Evolutionary conservation across 2,888 invertebrate genomes (phyloP).

Genomic region (Acrobasis suavella): DNA sequence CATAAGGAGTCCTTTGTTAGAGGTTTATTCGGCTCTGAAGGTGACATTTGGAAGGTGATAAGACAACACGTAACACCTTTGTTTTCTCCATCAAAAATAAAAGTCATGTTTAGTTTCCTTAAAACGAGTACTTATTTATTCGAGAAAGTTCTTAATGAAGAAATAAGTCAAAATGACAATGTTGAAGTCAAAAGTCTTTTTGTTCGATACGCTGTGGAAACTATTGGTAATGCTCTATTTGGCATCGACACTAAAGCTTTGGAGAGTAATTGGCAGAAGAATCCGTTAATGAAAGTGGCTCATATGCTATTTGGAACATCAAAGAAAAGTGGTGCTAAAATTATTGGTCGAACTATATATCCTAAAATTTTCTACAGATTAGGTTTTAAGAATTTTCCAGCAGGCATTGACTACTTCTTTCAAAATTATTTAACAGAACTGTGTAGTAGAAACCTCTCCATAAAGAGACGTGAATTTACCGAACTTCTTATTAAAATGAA

Average conservation of each 20-base stretch:
- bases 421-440: slow-evolving; percentile 40
- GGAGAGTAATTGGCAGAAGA: slow-evolving; percentile 38
- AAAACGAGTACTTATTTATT: slow-evolving; percentile 45
- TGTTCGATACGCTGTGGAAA: slow-evolving; percentile 33
- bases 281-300: slow-evolving; percentile 50
- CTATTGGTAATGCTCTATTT: slow-evolving; percentile 53
- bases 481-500: slow-evolving; percentile 54
- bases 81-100: slow-evolving; percentile 64
- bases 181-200: slow-evolving; percentile 45
- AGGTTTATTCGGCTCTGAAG: slow-evolving; percentile 52
- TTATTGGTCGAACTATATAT: slow-evolving; percentile 47
- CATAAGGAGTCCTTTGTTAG: slow-evolving; percentile 47
- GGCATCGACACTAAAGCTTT: slow-evolving; percentile 57
- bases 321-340: slow-evolving; percentile 41
- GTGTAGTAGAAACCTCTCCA: slow-evolving; percentile 46
- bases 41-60: slow-evolving; percentile 60
- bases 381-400: slow-evolving; percentile 45
- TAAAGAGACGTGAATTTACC: slow-evolving; percentile 54
- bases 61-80: slow-evolving; percentile 61
- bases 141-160: slow-evolving; percentile 36
- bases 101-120: slow-evolving; percentile 63
- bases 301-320: slow-evolving; percentile 44
- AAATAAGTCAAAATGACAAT: slow-evolving; percentile 7
- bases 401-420: slow-evolving; percentile 46
- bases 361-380: slow-evolving; percentile 55